phyloP scores from a whole-genome alignment of 2,113 vertebrate species.

The Megaceryle maxima region DNA sequence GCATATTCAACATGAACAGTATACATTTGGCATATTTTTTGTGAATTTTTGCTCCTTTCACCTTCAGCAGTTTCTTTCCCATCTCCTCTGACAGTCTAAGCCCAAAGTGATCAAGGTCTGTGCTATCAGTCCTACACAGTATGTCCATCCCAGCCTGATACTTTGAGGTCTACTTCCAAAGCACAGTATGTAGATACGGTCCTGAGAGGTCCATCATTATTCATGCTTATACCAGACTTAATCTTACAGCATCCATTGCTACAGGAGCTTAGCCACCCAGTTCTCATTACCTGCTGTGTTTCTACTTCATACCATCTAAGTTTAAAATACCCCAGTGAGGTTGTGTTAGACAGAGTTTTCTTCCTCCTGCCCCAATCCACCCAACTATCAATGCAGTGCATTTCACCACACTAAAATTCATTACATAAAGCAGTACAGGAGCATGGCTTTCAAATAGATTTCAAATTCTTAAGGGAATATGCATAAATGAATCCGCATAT shows the following conservation, averaged over 20 bases:
- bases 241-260: neutral
- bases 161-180: neutral
- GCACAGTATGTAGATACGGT: neutral
- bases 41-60: neutral
- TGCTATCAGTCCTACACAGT: neutral
- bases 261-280: neutral
- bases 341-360: neutral
- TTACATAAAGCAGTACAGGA: neutral
- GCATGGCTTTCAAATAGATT: neutral
- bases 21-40: neutral
- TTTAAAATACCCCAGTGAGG: neutral
- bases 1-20: neutral
- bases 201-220: neutral
- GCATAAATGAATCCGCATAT: neutral
- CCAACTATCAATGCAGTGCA: neutral
- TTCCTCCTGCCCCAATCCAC: neutral
- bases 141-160: neutral
- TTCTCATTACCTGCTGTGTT: neutral
- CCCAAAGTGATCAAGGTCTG: neutral
- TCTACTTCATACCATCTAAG: neutral
- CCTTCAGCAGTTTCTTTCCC: neutral
- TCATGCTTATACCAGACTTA: neutral
- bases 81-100: neutral
- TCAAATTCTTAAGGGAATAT: neutral
- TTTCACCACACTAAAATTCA: neutral